Evolutionary conservation across 2,888 invertebrate genomes (phyloP), one percentile per base, ranked within the genome.

Genomic region (Aproaerema taeniolella): DNA sequence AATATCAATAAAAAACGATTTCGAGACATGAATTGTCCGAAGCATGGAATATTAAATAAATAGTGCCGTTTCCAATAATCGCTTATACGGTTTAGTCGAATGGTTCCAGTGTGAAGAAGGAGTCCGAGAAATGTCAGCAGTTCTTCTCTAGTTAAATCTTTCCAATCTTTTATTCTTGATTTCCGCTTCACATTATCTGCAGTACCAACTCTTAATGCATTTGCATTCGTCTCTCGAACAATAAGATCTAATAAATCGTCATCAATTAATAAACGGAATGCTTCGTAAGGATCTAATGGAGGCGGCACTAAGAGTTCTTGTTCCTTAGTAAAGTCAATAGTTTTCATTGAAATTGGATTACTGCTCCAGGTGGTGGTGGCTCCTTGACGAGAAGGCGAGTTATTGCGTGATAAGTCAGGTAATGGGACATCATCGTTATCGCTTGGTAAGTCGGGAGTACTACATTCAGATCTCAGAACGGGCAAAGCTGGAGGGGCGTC

Each of bases 41-140:
- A 69, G 31, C 42, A 44, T 35, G 54, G 50, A 31, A 67, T 45
- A 44, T 61, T 61, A 44, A 64, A 67, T 5, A 72, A 42, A 33
- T 49, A 49, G 43, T 67, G 54, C 14, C 38, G 53, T 51, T 65
- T 64, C 68, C 69, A 73, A 31, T 73, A 73, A 45, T 71, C 69
- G 5, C 53, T 45, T 5, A 66, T 38, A 29, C 63, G 43, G 25
- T 61, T 65, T 13, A 67, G 32, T 28, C 47, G 45, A 13, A 69
- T 61, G 17, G 61, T 63, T 12, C 68, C 70, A 44, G 62, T 71
- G 46, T 72, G 66, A 34, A 71, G 54, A 6, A 73, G 37, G n/a
- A 74, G 44, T 17, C 70, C 70, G 2, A 74, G 29, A 54, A 72
- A 71, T 43, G 47, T 58, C 41, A 49, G 40, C 10, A 71, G 44